Conservation (phyloP, 2,888 invertebrate genomes). For the Eumerus sabulonum region DNA sequence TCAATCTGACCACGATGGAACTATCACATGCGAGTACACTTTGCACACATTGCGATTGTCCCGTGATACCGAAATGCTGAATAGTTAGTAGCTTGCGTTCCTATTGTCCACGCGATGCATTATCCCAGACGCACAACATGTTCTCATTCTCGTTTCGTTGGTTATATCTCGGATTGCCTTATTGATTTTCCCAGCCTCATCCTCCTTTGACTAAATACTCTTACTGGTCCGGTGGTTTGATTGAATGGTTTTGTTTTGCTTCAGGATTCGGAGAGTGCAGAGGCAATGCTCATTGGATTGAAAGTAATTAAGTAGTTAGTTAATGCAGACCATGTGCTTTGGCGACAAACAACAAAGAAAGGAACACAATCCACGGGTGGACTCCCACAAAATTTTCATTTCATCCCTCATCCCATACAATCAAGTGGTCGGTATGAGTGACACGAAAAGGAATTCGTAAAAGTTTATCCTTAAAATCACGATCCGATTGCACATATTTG, state of each 20-base stretch:
- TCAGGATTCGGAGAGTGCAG: constrained; percentile 9
- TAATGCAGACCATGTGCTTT: constrained; percentile 64
- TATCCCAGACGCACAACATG: constrained; percentile 57
- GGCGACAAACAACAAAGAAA: constrained; percentile 59
- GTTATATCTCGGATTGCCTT: constrained; percentile 54
- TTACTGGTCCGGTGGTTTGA: constrained; percentile 19
- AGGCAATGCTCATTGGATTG: constrained; percentile 39
- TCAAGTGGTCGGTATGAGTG: constrained; percentile 28
- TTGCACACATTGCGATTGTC: constrained; percentile 36
- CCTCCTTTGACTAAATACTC: neutral
- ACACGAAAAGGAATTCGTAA: constrained; percentile 17
- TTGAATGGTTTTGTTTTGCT: constrained; percentile 10
- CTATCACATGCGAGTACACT: constrained; percentile 31
- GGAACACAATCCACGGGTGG: constrained; percentile 51
- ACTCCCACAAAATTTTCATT: constrained; percentile 53
- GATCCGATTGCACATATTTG: constrained; percentile 5
- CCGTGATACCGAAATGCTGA: constrained; percentile 11
- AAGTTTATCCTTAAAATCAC: neutral
- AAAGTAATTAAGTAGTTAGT: constrained; percentile 63
- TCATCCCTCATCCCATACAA: constrained; percentile 20
- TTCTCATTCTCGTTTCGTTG: constrained; percentile 43
- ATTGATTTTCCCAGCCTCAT: constrained; percentile 66
- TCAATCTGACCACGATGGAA: constrained; percentile 6
- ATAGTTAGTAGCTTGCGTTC: constrained; percentile 42
- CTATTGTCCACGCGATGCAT: constrained; percentile 52